A percentile compares a stretch with the other conserved stretches of the same genome.
Conservation (phyloP, 2,888 invertebrate genomes). For the Trachelus tabidus region DNA sequence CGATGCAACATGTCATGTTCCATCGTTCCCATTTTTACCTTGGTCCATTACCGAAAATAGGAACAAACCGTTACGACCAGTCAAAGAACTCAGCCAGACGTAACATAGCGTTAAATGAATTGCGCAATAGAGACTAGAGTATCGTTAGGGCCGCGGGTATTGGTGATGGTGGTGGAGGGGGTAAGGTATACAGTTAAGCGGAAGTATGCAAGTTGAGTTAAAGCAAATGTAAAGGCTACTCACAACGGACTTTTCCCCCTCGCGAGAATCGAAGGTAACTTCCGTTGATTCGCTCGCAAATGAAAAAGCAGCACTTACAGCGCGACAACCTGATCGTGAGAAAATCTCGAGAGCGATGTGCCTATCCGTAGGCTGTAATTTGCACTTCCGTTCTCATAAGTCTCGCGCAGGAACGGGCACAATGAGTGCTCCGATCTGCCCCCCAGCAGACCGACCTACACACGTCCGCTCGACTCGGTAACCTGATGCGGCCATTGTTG, state of each 20-base stretch:
- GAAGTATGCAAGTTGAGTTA: not conserved
- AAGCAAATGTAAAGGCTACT: not conserved
- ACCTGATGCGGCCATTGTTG: slow-evolving; percentile 53
- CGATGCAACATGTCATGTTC: not conserved
- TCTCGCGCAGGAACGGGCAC: slow-evolving; percentile 23
- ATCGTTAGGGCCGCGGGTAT: not conserved
- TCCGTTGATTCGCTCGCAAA: slow-evolving; percentile 1
- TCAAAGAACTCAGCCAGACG: not conserved
- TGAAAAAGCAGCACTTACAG: slow-evolving; percentile 35
- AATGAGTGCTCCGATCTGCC: slow-evolving; percentile 29
- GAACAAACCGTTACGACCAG: not conserved
- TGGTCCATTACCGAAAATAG: not conserved
- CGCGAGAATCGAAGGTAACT: not conserved
- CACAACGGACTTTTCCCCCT: not conserved
- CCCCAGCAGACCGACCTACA: slow-evolving; percentile 22
- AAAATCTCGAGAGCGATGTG: slow-evolving; percentile 42
- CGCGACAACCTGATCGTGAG: slow-evolving; percentile 51
- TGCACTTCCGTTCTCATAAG: slow-evolving; percentile 64
- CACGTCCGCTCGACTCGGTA: slow-evolving; percentile 37
- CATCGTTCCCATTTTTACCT: not conserved
- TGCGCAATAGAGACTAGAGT: not conserved
- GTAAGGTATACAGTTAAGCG: not conserved
- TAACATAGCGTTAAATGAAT: not conserved
- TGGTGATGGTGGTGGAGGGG: too few relatives aligned
- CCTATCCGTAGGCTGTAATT: slow-evolving; percentile 49